A percentile compares a stretch with the other conserved stretches of the same genome.
Evolutionary conservation across 2,113 vertebrate species (phyloP).

Genomic region (Seriola rivoliana): DNA sequence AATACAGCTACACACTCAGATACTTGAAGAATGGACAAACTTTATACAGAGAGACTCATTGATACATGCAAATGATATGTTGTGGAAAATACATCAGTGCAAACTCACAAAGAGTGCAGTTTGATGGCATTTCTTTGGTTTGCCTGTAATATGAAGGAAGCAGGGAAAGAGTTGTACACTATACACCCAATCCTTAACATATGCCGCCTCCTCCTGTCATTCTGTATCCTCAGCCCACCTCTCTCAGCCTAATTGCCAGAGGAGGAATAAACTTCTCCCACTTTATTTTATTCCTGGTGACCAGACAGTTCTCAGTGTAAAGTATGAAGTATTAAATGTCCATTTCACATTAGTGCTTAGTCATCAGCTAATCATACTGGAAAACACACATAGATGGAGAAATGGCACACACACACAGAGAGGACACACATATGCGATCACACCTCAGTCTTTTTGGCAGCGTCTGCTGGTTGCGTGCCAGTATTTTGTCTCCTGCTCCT

Average conservation of each 20-base stretch:
- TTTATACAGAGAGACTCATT: background rate
- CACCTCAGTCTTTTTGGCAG: conserved; percentile 65
- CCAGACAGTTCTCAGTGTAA: conserved; percentile 22
- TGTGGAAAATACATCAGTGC: background rate
- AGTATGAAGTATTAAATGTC: conserved; percentile 45
- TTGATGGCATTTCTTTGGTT: background rate
- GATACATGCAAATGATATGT: background rate
- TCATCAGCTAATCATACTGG: conserved; percentile 20
- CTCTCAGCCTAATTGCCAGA: background rate
- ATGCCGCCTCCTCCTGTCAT: background rate
- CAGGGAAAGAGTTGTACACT: background rate
- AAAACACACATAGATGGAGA: background rate
- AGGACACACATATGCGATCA: conserved; percentile 11
- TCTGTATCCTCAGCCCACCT: conserved; percentile 37
- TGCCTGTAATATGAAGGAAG: background rate
- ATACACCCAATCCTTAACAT: background rate
- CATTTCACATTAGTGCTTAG: conserved; percentile 30
- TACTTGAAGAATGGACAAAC: background rate
- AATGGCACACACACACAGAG: background rate
- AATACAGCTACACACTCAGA: background rate
- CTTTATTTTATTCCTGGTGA: conserved; percentile 1
- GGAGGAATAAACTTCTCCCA: background rate
- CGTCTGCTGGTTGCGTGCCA: conserved; percentile 44
- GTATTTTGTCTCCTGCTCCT: conserved; percentile 41
- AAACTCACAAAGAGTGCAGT: background rate